phyloP scores from a whole-genome alignment of 2,888 invertebrate genomes.

The Xestia rhomboidea region DNA sequence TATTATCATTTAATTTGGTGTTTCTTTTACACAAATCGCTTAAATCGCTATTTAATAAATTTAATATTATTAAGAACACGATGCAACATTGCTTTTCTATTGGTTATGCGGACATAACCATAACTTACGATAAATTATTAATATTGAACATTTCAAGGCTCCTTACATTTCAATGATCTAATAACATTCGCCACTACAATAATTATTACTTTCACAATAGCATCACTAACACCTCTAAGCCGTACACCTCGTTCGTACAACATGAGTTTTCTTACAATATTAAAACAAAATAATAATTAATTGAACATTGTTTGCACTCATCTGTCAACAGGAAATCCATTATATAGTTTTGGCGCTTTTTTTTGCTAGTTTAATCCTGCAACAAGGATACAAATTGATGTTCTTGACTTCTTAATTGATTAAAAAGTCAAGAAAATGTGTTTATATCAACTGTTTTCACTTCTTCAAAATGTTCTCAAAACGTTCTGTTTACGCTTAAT shows the following conservation, averaged over 20 bases:
- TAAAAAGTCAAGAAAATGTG: constrained; percentile 2
- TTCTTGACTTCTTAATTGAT: constrained; percentile 7
- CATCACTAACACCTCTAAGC: constrained; percentile 46
- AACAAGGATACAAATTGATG: constrained; percentile 8
- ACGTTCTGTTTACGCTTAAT: background rate
- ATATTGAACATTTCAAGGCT: constrained; percentile 69
- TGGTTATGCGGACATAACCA: constrained; percentile 58
- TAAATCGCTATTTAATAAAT: constrained; percentile 45
- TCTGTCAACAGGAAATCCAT: constrained; percentile 18
- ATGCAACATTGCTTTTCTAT: constrained; percentile 66
- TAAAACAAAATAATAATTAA: constrained; percentile 39
- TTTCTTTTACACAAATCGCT: constrained; percentile 57
- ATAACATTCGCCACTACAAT: constrained; percentile 65
- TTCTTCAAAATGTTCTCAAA: background rate
- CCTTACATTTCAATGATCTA: constrained; percentile 68
- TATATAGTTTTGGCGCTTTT: background rate
- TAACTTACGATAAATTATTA: constrained; percentile 65
- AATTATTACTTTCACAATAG: constrained; percentile 56
- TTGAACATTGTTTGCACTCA: constrained; percentile 24
- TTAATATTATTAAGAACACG: constrained; percentile 58
- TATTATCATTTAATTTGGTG: constrained; percentile 48
- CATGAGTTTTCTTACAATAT: constrained; percentile 28
- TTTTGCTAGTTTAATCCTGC: background rate
- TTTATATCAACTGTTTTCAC: background rate
- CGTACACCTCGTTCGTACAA: constrained; percentile 34